Conservation (phyloP, 1,140 invertebrate genomes). For the Ridgeia piscesae region DNA sequence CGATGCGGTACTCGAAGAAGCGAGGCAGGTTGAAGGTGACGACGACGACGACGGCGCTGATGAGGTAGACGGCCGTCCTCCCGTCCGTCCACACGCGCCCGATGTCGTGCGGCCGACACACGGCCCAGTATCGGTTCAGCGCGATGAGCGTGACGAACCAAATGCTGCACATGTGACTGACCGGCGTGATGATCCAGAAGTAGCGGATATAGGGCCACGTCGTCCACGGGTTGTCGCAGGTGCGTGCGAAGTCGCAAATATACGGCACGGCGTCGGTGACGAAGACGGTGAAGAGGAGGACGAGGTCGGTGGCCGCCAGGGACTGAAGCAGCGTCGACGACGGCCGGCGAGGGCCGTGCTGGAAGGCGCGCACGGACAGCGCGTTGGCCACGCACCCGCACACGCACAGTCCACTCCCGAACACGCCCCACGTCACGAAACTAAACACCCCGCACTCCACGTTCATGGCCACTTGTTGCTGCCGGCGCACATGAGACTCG, state of each 20-base stretch:
- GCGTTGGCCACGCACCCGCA: conserved; percentile 28
- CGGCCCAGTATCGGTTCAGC: conserved; percentile 31
- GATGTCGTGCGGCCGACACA: conserved; percentile 22
- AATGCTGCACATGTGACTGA: conserved; percentile 30
- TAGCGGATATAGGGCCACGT: conserved; percentile 28
- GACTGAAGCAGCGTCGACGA: conserved; percentile 27
- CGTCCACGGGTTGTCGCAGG: conserved; percentile 26
- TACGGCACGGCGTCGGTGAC: conserved; percentile 28
- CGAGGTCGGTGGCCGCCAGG: conserved; percentile 26
- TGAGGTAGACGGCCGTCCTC: conserved; percentile 23
- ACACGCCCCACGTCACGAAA: conserved; percentile 28
- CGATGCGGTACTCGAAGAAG: conserved; percentile 30
- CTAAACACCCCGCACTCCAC: conserved; percentile 24
- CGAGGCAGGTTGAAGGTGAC: conserved; percentile 29
- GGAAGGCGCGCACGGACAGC: conserved; percentile 27
- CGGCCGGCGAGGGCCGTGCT: conserved; percentile 18
- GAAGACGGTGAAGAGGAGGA: conserved; percentile 25
- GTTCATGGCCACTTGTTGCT: background rate
- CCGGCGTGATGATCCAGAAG: conserved; percentile 29
- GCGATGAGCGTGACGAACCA: conserved; percentile 30
- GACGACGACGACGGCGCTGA: conserved; percentile 16
- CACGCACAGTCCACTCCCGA: conserved; percentile 17
- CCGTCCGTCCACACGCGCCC: conserved; percentile 21
- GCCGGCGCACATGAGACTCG: background rate
- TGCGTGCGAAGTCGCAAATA: conserved; percentile 27